These are phyloP conservation scores for Turritopsis rubra DNA, from an alignment of 30 jellyfish, hydroid and myxozoan species.

Conservation along the genomic window DNA sequence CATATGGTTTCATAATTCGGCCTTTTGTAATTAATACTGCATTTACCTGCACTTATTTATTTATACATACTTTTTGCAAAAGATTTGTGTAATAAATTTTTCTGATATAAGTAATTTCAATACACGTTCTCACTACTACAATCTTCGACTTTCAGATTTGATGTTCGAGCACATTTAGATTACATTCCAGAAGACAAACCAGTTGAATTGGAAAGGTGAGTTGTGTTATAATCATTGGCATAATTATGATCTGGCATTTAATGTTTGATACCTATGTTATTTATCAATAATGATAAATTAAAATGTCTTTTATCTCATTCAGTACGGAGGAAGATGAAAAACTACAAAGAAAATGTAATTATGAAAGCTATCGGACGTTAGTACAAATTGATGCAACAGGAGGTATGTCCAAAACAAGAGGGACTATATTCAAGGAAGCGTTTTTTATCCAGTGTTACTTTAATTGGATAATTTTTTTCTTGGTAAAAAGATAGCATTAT, in stretches of 20 bases:
- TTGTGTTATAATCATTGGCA: neutral
- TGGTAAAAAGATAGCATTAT: too few relatives aligned
- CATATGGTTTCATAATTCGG: too few relatives aligned
- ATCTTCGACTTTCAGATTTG: slow-evolving; percentile 52
- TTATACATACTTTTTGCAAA: too few relatives aligned
- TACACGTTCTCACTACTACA: neutral
- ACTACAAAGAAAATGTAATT: slow-evolving; percentile 40
- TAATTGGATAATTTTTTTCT: too few relatives aligned
- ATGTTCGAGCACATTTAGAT: slow-evolving; percentile 94
- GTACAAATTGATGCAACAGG: slow-evolving; percentile 97
- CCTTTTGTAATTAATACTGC: too few relatives aligned
- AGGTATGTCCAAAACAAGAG: slow-evolving; percentile 33
- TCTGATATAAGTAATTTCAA: neutral
- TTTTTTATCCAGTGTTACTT: neutral
- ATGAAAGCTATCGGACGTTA: slow-evolving; percentile 87
- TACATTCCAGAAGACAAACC: slow-evolving; percentile 47
- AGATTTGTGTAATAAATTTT: too few relatives aligned
- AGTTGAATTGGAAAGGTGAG: slow-evolving; percentile 38
- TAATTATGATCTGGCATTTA: neutral
- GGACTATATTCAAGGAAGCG: neutral
- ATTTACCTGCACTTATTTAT: too few relatives aligned
- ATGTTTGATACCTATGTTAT: too few relatives aligned
- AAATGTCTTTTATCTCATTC: neutral
- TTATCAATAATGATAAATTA: too few relatives aligned
- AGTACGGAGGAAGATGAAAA: slow-evolving; percentile 43